Conservation (phyloP, 2,888 invertebrate species). For the Sisyra nigra region DNA sequence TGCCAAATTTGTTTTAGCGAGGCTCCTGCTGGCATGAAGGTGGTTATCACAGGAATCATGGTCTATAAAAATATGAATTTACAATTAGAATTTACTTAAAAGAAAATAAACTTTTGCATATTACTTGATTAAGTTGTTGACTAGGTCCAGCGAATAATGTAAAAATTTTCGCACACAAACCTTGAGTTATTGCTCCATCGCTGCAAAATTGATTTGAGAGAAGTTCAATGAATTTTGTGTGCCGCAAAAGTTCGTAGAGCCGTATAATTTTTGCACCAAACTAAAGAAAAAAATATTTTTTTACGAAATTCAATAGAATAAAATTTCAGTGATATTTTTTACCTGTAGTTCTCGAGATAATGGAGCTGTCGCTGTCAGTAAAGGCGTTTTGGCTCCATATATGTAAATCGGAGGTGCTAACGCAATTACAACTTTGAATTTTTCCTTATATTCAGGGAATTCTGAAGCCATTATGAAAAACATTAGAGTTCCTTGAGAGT, state of each 20-base stretch:
- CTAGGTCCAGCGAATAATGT: constrained; percentile 49
- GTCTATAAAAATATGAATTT: constrained; percentile 28
- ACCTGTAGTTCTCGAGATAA: background rate
- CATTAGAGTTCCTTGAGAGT: constrained; percentile 41
- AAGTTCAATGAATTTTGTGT: constrained; percentile 28
- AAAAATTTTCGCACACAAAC: constrained; percentile 45
- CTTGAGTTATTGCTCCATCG: constrained; percentile 35
- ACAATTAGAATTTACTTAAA: too few species aligned
- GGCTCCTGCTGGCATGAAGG: constrained; percentile 34
- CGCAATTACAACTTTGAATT: constrained; percentile 34
- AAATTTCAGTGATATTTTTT: background rate
- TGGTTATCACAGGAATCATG: constrained; percentile 32
- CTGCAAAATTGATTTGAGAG: constrained; percentile 35
- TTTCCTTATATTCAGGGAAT: constrained; percentile 33
- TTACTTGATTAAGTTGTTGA: constrained; percentile 36
- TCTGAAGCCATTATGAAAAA: constrained; percentile 37
- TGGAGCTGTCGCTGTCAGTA: constrained; percentile 17
- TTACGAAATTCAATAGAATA: background rate
- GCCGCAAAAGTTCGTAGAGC: constrained; percentile 3
- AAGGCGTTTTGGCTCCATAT: constrained; percentile 28
- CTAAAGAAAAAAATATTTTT: constrained; percentile 4
- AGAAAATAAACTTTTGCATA: too few species aligned
- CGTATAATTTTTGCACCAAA: background rate
- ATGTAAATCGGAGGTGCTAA: constrained; percentile 42
- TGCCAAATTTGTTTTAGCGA: constrained; percentile 34